Base-by-base conservation (phyloP, 1,140 invertebrate species). In the Wasmannia auropunctata region DNA sequence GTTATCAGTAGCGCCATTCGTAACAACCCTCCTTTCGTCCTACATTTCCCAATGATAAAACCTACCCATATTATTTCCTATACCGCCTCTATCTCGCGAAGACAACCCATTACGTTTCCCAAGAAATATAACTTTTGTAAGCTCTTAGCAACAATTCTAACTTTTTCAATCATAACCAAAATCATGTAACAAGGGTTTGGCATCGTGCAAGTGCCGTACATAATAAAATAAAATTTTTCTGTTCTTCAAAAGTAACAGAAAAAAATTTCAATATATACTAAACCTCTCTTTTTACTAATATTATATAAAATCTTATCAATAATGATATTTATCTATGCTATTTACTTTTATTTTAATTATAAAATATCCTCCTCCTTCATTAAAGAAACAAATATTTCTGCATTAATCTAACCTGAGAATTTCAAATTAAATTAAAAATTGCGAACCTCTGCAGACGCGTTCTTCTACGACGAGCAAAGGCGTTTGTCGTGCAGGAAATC, bases 1-100 rank as follows among this genome's bases (percentile, higher is more conserved):
- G 86, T 87, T 88, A 88, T 88, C 87, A 69, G 51, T 14, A 40
- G 51, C 25, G n/a, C 86, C 76, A 56, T 75, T 83, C 69, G 77
- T 83, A 88, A 88, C 76, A 56, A 83, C 16, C 34, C 60, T 14
- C 46, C 49, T 6, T 84, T 67, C 74, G 74, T 72, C 31, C 86
- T 51, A 51, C 19, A 86, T 88, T 74, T 14, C n/a, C 4, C 74
- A 28, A 37, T 76, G 86, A 85, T 85, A 85, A 85, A 88, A 85
- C 63, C 22, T 46, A 5, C 11, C 49, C 51, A 72, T 83, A 83
- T 83, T 83, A 83, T 83, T 83, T 37, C 28, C 67, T 72, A 83
- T 34, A 81, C 74, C 37, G 28, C 8, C 34, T 10, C 49, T 70
- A 81, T 72, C 22, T 70, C 65, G 25, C 28, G 28, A 74, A 46